Percentiles rank a stretch among this genome's conserved stretches.
Evolutionary conservation across 2,113 vertebrate species (phyloP).

Genomic region (Bufo bufo): DNA sequence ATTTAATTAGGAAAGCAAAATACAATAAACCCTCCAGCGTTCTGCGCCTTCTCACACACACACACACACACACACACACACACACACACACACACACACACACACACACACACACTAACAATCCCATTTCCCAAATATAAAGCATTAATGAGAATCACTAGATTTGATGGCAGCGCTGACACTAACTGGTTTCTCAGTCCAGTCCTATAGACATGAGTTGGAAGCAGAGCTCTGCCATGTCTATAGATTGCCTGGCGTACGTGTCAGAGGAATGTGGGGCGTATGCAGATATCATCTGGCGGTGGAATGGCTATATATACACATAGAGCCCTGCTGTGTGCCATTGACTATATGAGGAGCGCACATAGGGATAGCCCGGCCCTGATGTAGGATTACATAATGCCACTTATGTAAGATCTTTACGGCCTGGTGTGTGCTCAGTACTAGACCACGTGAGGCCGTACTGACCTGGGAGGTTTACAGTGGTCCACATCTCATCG

Average conservation of each 20-base stretch:
- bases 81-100: too few relatives aligned
- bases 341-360: neutral
- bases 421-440: neutral
- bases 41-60: too few relatives aligned
- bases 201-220: neutral
- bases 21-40: too few relatives aligned
- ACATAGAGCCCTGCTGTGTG: neutral
- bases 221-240: neutral
- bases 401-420: neutral
- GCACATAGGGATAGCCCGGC: neutral
- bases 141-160: too few relatives aligned
- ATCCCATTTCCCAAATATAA: too few relatives aligned
- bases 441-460: neutral
- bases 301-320: too few relatives aligned
- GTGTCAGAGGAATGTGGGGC: conserved; percentile 32
- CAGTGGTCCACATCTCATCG: too few relatives aligned
- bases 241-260: conserved; percentile 18
- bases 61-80: too few relatives aligned
- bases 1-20: too few relatives aligned
- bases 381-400: neutral
- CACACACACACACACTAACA: too few relatives aligned
- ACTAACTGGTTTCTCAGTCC: too few relatives aligned
- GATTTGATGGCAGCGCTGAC: too few relatives aligned
- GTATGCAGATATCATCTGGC: neutral
- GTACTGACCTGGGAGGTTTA: neutral